Base-by-base conservation (phyloP, 1,140 invertebrate genomes). In the Geopemphigus sp. region DNA sequence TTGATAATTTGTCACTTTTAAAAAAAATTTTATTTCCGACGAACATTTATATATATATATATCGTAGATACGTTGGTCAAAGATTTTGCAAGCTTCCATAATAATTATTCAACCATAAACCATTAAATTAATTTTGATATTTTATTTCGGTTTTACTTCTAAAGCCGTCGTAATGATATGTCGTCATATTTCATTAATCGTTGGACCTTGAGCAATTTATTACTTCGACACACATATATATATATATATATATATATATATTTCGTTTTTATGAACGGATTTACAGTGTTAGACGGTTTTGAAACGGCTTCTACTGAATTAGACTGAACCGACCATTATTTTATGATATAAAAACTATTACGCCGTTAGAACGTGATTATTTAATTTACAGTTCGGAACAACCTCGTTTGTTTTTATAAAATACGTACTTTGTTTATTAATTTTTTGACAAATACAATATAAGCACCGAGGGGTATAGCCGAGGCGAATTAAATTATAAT, bases 401-500 rank as follows among this genome's bases (percentile, higher is more conserved):
- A n/a, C n/a, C n/a, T n/a, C n/a, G n/a, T n/a, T n/a, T n/a, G n/a
- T n/a, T n/a, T n/a, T n/a, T n/a, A n/a, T n/a, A n/a, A n/a, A n/a
- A n/a, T n/a, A n/a, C n/a, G n/a, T 26, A 59, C 15, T 59, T 12
- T 59, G 5, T 3, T 24, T 59, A 59, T 24, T 5, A 26, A 5
- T 59, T 39, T 39, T 39, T 8, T 39, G 32, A n/a, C n/a, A n/a
- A n/a, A n/a, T 1, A 19, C 10, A 26, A 68, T 50, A 50, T 24
- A 14, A 50, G n/a, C 50, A 68, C 45, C n/a, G 50, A 68, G 12
- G 14, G 14, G 12, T 68, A 50, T 3, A 24, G 39, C 14, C 19
- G 4, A 68, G 39, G 29, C 22, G 5, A 72, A 72, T 72, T 72
- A 1, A 72, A 72, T 54, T 72, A 54, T 54, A n/a, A 54, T 53